A percentile compares a stretch with the other conserved stretches of the same genome.
These are phyloP conservation scores for Archilochus colubris DNA, from an alignment of 2,113 vertebrate species.

Conservation along the genomic window DNA sequence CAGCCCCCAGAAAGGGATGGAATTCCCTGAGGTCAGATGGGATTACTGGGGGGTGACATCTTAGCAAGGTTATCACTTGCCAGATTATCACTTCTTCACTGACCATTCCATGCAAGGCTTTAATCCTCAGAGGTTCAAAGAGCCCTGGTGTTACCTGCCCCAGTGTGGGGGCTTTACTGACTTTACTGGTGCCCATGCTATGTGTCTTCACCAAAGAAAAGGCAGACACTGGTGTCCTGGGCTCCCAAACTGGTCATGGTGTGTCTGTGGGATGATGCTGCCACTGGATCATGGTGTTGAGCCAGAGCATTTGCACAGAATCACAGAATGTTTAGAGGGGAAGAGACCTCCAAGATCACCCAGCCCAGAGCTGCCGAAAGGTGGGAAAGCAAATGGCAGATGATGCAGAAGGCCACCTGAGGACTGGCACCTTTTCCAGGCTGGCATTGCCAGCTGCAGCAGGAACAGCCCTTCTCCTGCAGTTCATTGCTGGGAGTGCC, in stretches of 20 bases:
- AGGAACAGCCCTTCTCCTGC: neutral
- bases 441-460: neutral
- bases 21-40: neutral
- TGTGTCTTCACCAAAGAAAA: neutral
- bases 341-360: no score
- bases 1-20: neutral
- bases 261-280: neutral
- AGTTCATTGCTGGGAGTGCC: neutral
- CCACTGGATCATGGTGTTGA: neutral
- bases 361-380: neutral
- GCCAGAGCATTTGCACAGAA: neutral
- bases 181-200: neutral
- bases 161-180: neutral
- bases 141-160: neutral
- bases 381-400: neutral
- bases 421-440: neutral
- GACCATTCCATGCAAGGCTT: neutral
- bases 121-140: neutral
- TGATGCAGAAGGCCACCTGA: neutral
- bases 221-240: neutral
- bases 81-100: neutral
- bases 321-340: no score
- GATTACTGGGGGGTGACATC: neutral
- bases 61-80: neutral
- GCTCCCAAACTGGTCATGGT: neutral